These are phyloP conservation scores for Napeogenes inachia DNA, from an alignment of 2,888 invertebrate genomes.

Conservation along the genomic window DNA sequence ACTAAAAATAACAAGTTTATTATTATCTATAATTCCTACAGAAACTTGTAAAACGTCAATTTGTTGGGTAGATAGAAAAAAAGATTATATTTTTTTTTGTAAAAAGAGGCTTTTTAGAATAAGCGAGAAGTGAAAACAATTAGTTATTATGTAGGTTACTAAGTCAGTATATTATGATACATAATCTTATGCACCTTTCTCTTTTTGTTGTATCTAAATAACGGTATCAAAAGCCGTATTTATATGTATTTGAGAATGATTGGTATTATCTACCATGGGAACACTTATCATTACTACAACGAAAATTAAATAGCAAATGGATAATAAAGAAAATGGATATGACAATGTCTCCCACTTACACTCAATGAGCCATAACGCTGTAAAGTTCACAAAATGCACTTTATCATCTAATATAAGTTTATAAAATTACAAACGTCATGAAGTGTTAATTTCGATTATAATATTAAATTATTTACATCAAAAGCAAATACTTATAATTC, in stretches of 20 bases:
- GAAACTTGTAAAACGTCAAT: background rate
- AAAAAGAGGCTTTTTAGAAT: background rate
- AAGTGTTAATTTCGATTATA: constrained; percentile 14
- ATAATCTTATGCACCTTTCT: constrained; percentile 33
- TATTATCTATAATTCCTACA: background rate
- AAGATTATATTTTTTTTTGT: background rate
- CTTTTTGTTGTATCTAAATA: constrained; percentile 25
- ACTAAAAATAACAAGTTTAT: background rate
- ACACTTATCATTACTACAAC: background rate
- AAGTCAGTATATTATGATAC: constrained; percentile 23
- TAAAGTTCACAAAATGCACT: constrained; percentile 13
- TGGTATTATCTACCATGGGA: background rate
- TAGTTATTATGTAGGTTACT: constrained; percentile 35
- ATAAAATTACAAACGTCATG: constrained; percentile 8
- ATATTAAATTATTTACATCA: constrained; percentile 25
- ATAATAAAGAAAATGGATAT: constrained; percentile 24
- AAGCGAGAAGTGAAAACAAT: constrained; percentile 20
- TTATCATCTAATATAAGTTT: constrained; percentile 4
- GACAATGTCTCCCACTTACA: constrained; percentile 38
- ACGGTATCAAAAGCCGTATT: constrained; percentile 12
- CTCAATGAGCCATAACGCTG: constrained; percentile 36
- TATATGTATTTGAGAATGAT: background rate
- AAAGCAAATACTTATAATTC: constrained; percentile 19
- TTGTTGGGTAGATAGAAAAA: background rate
- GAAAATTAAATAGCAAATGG: constrained; percentile 21